Percentiles rank a stretch among this genome's conserved stretches.
phyloP scores from a whole-genome alignment of 1,140 invertebrate genomes.

The Solenopsis fugax region DNA sequence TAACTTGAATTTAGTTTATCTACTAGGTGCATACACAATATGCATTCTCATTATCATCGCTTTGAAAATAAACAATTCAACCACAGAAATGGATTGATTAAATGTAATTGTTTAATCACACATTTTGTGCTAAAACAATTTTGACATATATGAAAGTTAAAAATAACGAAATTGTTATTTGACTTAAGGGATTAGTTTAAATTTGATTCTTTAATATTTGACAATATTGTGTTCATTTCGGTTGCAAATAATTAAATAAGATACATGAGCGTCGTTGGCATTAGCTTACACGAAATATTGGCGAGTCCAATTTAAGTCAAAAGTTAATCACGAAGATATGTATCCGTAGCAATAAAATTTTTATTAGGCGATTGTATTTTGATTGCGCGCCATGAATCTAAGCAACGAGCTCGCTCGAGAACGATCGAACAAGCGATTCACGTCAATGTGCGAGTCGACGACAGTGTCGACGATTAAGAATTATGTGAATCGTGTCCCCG shows the following conservation, averaged over 20 bases:
- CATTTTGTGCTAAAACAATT: too few relatives aligned
- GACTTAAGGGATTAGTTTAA: too few relatives aligned
- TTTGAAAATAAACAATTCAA: too few relatives aligned
- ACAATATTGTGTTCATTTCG: neutral
- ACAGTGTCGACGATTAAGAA: constrained; percentile 52
- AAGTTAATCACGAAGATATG: constrained; percentile 29
- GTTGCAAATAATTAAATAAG: neutral
- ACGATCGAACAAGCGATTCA: constrained; percentile 30
- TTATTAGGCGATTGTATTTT: constrained; percentile 41
- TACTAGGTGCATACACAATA: too few relatives aligned
- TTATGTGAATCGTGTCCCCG: constrained; percentile 52
- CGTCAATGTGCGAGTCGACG: constrained; percentile 35
- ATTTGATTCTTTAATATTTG: too few relatives aligned
- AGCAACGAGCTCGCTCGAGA: neutral
- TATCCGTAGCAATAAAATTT: constrained; percentile 23
- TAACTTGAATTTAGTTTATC: too few relatives aligned
- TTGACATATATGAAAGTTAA: too few relatives aligned
- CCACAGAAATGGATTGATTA: too few relatives aligned
- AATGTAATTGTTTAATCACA: too few relatives aligned
- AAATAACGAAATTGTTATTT: too few relatives aligned
- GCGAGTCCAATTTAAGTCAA: constrained; percentile 6
- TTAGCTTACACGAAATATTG: neutral
- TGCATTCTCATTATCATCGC: too few relatives aligned
- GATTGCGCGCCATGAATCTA: constrained; percentile 37
- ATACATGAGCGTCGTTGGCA: neutral